Conservation (phyloP, 2,888 invertebrate genomes). For the Protodeltote pygarga region DNA sequence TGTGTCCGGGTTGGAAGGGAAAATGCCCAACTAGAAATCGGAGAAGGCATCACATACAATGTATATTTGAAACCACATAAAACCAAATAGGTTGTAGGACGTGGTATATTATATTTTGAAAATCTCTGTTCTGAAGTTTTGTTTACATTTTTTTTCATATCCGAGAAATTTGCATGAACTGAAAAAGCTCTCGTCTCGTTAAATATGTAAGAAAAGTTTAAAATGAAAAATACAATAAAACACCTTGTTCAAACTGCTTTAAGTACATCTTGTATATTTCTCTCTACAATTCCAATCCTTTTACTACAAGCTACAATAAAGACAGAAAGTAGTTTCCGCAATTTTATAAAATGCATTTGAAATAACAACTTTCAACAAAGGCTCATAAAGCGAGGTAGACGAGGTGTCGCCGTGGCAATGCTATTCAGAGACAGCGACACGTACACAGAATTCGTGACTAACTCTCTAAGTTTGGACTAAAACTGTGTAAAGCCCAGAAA, state of each 20-base stretch:
- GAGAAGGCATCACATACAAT: constrained; percentile 8
- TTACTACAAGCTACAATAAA: background rate
- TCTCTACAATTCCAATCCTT: background rate
- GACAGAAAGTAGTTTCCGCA: background rate
- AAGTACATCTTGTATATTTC: background rate
- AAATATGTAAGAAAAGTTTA: too few species aligned
- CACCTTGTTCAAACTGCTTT: too few species aligned
- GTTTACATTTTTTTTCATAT: too few species aligned
- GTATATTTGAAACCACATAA: constrained; percentile 14
- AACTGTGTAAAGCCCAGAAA: constrained; percentile 55
- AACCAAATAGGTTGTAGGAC: constrained; percentile 1
- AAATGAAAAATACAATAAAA: too few species aligned
- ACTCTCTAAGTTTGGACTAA: constrained; percentile 52
- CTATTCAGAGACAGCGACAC: constrained; percentile 18
- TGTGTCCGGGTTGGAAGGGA: constrained; percentile 1
- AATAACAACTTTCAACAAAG: constrained; percentile 21
- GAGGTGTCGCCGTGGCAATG: constrained; percentile 18
- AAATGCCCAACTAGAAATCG: constrained; percentile 28
- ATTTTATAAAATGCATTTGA: constrained; percentile 23
- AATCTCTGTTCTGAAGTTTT: background rate
- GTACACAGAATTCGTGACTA: constrained; percentile 37
- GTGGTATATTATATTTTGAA: background rate
- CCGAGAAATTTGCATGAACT: too few species aligned
- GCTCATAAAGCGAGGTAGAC: constrained; percentile 13
- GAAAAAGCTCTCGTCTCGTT: too few species aligned